These are phyloP conservation scores for Macroglossus sobrinus DNA, from an alignment of 2,113 vertebrate genomes.

Conservation along the genomic window DNA sequence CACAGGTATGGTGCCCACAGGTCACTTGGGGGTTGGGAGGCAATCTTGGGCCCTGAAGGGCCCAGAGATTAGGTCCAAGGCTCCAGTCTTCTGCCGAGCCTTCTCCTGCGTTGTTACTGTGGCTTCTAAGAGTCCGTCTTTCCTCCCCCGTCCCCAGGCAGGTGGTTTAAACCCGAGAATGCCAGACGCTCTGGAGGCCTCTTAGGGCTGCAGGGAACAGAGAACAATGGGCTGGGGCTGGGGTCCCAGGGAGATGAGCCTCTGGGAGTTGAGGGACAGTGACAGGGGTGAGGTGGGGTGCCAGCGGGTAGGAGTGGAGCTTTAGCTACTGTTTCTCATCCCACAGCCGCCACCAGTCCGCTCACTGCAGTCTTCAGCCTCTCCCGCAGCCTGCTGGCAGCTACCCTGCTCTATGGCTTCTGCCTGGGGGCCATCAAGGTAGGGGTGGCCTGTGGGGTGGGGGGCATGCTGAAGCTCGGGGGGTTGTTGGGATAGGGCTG, in stretches of 20 bases:
- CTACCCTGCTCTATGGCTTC: slow-evolving; percentile 91
- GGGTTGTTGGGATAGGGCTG: neutral
- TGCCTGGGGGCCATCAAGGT: slow-evolving; percentile 92
- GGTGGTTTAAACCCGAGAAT: neutral
- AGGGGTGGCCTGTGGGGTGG: neutral
- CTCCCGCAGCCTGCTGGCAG: slow-evolving; percentile 87
- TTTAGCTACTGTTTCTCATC: neutral
- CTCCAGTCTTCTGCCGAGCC: neutral
- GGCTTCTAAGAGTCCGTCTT: neutral
- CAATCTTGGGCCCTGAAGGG: neutral
- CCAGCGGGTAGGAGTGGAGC: neutral
- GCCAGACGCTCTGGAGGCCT: neutral
- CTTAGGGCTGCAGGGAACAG: neutral
- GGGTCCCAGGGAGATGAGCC: neutral
- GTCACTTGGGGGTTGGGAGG: neutral
- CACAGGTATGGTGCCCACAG: slow-evolving; percentile 81
- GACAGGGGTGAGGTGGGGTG: accelerated
- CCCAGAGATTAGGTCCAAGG: neutral
- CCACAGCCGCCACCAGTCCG: slow-evolving; percentile 90
- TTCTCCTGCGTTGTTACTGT: accelerated
- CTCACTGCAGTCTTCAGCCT: slow-evolving; percentile 91
- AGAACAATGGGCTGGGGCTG: neutral
- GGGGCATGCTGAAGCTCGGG: neutral
- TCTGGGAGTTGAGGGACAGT: neutral
- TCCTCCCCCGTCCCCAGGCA: neutral